Evolutionary conservation across 2,888 invertebrate species (phyloP), one percentile per base, ranked within the genome.

Genomic region (Acrobasis repandana): DNA sequence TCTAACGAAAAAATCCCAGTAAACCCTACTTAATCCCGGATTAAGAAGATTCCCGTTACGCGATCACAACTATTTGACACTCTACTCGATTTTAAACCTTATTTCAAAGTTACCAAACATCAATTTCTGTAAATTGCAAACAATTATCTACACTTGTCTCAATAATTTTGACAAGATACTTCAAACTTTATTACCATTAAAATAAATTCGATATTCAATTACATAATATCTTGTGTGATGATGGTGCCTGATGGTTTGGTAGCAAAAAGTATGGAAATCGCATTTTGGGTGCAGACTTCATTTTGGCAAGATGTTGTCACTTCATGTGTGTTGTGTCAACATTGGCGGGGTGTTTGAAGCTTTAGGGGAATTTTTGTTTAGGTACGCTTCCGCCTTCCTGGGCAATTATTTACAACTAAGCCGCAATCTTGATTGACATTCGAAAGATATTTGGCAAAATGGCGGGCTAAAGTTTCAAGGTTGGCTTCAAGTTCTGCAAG

Each of bases 231-330:
- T 11, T 6, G 28, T 28, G 28, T 28, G 28, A 28, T 28, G 28
- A 8, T n/a, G 43, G 6, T 11, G 43, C 14, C 43, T n/a, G 6
- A 14, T n/a, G 43, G 43, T 43, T 43, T 43, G 43, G 43, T 43
- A n/a, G n/a, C 43, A 43, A 43, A 43, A 67, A 72, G 71, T 66
- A 61, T 64, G 75, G 68, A 74, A 65, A 75, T 70, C 66, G 66
- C 69, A 65, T 71, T 73, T 69, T 64, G 61, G 58, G 65, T 65
- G 69, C 65, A 68, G 65, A 64, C 57, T 65, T 67, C 62, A 70
- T 67, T 67, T 66, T 61, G 54, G 68, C 70, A 77, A 73, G 78
- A 74, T 73, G 56, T 74, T 54, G 54, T 54, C 54, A 54, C 54
- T 18, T 54, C 38, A 38, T 38, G 18, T 38, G 38, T 2, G n/a